These are phyloP conservation scores for Drosophila suzukii DNA, from an alignment of 1,140 invertebrate species.

Conservation along the genomic window DNA sequence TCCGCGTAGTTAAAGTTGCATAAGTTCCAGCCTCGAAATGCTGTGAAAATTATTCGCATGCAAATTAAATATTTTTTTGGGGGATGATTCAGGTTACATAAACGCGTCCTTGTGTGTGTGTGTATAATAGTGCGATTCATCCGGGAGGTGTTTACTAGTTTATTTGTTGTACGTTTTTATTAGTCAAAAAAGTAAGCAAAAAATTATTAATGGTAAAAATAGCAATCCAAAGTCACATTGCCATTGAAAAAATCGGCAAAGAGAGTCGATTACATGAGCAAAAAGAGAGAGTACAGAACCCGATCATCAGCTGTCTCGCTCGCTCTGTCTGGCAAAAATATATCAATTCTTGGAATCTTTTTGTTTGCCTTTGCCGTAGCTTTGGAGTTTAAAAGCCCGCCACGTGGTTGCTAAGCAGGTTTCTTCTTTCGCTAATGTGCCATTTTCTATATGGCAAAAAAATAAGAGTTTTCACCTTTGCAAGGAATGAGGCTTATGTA, in stretches of 20 bases:
- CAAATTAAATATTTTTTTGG: conserved; percentile 53
- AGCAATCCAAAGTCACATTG: conserved; percentile 51
- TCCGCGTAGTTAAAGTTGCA: conserved; percentile 27
- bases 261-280: conserved; percentile 71
- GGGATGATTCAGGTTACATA: conserved; percentile 76
- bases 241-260: conserved; percentile 58
- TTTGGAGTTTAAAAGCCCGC: conserved; percentile 33
- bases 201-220: conserved; percentile 38
- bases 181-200: conserved; percentile 41
- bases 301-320: conserved; percentile 41
- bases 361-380: conserved; percentile 5
- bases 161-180: conserved; percentile 24
- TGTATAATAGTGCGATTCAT: conserved; percentile 22
- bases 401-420: conserved; percentile 69
- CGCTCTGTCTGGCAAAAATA: conserved; percentile 14
- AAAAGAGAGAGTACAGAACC: conserved; percentile 8
- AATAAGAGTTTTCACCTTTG: conserved; percentile 5
- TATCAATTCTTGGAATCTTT: conserved; percentile 49
- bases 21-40: conserved; percentile 17
- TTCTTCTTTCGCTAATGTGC: conserved; percentile 12
- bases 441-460: conserved; percentile 1
- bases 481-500: conserved; percentile 60
- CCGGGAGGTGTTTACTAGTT: background rate
- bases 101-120: conserved; percentile 55
- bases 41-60: conserved; percentile 8